phyloP scores from a whole-genome alignment of 2,113 vertebrate species.

The Oreochromis aureus region DNA sequence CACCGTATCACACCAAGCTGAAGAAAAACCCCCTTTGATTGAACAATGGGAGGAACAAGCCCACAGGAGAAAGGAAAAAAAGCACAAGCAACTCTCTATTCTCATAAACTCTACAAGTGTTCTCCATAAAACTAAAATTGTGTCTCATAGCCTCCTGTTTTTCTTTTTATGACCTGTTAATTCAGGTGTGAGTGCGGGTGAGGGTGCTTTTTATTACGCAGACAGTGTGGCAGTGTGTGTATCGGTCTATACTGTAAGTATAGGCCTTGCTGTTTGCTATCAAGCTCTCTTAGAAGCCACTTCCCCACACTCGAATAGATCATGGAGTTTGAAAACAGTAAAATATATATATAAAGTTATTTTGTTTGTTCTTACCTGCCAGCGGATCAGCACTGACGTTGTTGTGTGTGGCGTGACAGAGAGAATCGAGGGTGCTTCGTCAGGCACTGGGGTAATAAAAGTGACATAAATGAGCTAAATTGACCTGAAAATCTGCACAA shows the following conservation, averaged over 20 bases:
- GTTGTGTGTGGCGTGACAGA: slow-evolving; percentile 93
- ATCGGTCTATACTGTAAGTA: slow-evolving; percentile 1
- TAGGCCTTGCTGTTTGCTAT: background rate
- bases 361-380: slow-evolving; percentile 79
- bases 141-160: slow-evolving; percentile 35
- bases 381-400: slow-evolving; percentile 90
- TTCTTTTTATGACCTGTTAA: slow-evolving; percentile 43
- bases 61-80: background rate
- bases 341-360: background rate
- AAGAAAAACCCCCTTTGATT: slow-evolving; percentile 34
- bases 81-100: slow-evolving; percentile 9
- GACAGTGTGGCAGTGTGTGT: background rate
- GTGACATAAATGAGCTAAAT: slow-evolving; percentile 30
- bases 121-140: slow-evolving; percentile 52
- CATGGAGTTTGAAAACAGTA: background rate
- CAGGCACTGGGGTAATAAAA: slow-evolving; percentile 76
- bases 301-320: background rate
- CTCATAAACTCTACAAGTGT: slow-evolving; percentile 52
- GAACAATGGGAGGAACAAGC: slow-evolving; percentile 24
- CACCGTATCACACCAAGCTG: background rate
- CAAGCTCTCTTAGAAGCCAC: slow-evolving; percentile 7
- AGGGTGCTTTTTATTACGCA: slow-evolving; percentile 4
- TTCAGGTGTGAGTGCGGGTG: slow-evolving; percentile 35
- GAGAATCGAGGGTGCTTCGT: slow-evolving; percentile 84
- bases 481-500: slow-evolving; percentile 34